Percentiles rank a stretch among this genome's conserved stretches.
These are phyloP conservation scores for Brienomyrus brachyistius DNA, from an alignment of 2,113 vertebrate genomes.

Conservation along the genomic window DNA sequence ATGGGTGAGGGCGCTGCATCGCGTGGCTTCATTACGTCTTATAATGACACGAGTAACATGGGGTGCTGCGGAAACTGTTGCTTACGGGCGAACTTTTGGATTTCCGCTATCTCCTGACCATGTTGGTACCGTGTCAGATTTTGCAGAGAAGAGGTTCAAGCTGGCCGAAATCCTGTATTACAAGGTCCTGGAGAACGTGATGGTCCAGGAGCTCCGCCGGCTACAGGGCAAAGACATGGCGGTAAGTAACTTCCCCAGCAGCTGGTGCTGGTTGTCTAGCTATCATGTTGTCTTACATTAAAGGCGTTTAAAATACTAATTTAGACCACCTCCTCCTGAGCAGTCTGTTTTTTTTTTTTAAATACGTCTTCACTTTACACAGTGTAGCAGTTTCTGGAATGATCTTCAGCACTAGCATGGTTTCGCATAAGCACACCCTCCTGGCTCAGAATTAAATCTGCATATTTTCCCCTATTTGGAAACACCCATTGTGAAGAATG, in stretches of 20 bases:
- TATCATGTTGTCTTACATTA: background rate
- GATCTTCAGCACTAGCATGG: too few relatives aligned
- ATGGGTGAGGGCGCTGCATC: conserved; percentile 64
- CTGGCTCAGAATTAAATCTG: too few relatives aligned
- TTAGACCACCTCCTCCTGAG: too few relatives aligned
- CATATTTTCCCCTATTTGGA: too few relatives aligned
- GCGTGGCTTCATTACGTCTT: background rate
- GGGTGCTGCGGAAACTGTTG: background rate
- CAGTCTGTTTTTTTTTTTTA: background rate
- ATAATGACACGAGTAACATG: background rate
- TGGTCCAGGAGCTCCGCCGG: conserved; percentile 79
- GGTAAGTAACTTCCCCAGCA: conserved; percentile 61
- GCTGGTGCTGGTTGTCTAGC: background rate
- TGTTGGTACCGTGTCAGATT: conserved; percentile 64
- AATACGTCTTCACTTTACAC: too few relatives aligned
- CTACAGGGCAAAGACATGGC: conserved; percentile 91
- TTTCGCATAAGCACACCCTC: too few relatives aligned
- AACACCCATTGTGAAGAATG: too few relatives aligned
- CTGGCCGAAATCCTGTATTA: conserved; percentile 94
- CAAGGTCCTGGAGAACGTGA: conserved; percentile 88
- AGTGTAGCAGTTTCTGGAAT: too few relatives aligned
- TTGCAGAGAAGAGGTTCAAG: conserved; percentile 86
- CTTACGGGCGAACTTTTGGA: background rate
- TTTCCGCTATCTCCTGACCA: background rate
- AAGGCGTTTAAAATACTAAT: background rate